phyloP scores from a whole-genome alignment of 2,797 vertebrate genomes.

The Sphaeramia orbicularis region DNA sequence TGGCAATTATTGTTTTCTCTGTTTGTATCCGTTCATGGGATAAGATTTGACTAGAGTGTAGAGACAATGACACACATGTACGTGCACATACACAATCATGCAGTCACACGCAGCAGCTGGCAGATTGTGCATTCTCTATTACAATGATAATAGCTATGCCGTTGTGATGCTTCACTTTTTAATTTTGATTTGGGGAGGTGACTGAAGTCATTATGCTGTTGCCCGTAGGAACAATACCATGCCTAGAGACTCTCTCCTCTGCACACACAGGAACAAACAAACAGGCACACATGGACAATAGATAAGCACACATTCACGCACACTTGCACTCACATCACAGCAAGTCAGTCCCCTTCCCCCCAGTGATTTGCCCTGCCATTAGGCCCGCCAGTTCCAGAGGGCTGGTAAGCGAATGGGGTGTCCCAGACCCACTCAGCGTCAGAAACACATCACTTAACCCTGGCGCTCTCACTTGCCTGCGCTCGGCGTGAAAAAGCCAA shows the following conservation, averaged over 20 bases:
- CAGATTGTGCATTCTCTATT: slow-evolving; percentile 61
- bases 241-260: slow-evolving; percentile 44
- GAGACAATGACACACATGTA: slow-evolving; percentile 43
- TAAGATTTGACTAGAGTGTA: slow-evolving; percentile 33
- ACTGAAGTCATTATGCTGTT: slow-evolving; percentile 56
- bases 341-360: slow-evolving; percentile 30
- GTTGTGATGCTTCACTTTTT: slow-evolving; percentile 61
- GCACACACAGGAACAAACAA: slow-evolving; percentile 13
- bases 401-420: slow-evolving; percentile 78
- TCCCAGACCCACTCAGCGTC: slow-evolving; percentile 83
- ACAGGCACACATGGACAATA: slow-evolving; percentile 11
- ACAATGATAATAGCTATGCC: slow-evolving; percentile 64
- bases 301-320: slow-evolving; percentile 22
- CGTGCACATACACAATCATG: slow-evolving; percentile 25
- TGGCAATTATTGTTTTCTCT: slow-evolving; percentile 52
- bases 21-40: slow-evolving; percentile 53
- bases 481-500: slow-evolving; percentile 77
- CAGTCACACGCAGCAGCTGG: slow-evolving; percentile 54
- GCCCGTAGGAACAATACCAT: slow-evolving; percentile 53
- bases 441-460: slow-evolving; percentile 93
- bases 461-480: slow-evolving; percentile 74
- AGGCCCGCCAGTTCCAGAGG: slow-evolving; percentile 53
- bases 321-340: slow-evolving; percentile 43
- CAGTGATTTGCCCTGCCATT: slow-evolving; percentile 68
- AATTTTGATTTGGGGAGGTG: slow-evolving; percentile 64